Conservation (phyloP, 2,888 invertebrate species). For the Dryocosmus kuriphilus region DNA sequence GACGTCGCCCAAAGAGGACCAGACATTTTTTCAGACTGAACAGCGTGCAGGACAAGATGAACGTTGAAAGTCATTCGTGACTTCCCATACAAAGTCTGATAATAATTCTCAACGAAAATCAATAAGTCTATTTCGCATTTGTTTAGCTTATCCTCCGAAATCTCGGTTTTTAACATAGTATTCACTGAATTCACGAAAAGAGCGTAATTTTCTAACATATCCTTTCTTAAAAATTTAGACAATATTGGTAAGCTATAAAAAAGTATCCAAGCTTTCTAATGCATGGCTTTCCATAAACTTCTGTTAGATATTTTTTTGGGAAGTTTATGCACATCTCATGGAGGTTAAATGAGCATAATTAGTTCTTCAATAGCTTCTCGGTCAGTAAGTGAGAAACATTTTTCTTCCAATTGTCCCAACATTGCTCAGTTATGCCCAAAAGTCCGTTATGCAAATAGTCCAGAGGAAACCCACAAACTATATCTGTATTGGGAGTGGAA, state of each 20-base stretch:
- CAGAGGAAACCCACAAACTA: too few relatives aligned
- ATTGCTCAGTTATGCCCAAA: too few relatives aligned
- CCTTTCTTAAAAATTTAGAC: background rate
- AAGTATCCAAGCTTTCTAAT: slow-evolving; percentile 8
- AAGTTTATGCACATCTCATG: too few relatives aligned
- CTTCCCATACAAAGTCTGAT: slow-evolving; percentile 46
- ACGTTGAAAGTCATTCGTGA: slow-evolving; percentile 57
- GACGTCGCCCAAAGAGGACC: slow-evolving; percentile 54
- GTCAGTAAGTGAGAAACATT: too few relatives aligned
- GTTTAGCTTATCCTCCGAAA: slow-evolving; percentile 46
- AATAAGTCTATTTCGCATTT: slow-evolving; percentile 49
- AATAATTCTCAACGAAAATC: slow-evolving; percentile 46
- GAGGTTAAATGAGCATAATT: too few relatives aligned
- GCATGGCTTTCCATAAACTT: slow-evolving; percentile 38
- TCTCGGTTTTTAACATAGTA: slow-evolving; percentile 32
- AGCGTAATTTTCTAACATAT: slow-evolving; percentile 18
- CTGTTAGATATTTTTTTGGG: background rate
- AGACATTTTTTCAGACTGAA: slow-evolving; percentile 47
- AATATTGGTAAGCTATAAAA: slow-evolving; percentile 14
- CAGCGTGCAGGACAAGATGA: slow-evolving; percentile 48
- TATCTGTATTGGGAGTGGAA: too few relatives aligned
- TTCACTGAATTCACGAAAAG: slow-evolving; percentile 21
- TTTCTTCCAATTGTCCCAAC: too few relatives aligned
- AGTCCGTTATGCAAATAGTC: too few relatives aligned
- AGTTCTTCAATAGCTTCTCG: slow-evolving; percentile 7